Conservation (phyloP, 2,888 invertebrate genomes). For the Sphaerophoria rueppellii region DNA sequence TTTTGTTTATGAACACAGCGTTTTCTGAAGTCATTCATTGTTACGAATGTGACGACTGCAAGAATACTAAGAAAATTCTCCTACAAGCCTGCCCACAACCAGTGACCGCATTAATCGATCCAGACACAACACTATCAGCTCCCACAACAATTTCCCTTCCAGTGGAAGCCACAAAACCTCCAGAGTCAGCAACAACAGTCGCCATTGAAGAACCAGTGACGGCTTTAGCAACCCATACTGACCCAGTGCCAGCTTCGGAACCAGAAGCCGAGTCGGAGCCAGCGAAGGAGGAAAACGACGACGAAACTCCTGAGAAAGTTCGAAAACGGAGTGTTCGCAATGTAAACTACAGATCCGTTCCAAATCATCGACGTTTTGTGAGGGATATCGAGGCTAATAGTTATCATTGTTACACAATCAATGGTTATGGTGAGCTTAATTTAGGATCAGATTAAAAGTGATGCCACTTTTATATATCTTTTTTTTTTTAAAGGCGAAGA, state of each 20-base stretch:
- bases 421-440: conserved; percentile 4
- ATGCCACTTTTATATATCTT: background rate
- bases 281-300: background rate
- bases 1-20: background rate
- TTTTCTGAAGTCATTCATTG: conserved; percentile 74
- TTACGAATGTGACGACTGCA: conserved; percentile 76
- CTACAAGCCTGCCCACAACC: conserved; percentile 51
- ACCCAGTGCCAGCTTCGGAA: background rate
- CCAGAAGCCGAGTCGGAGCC: background rate
- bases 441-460: background rate
- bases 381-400: background rate
- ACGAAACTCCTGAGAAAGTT: background rate
- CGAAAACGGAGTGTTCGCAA: conserved; percentile 9
- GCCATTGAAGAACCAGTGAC: background rate
- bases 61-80: conserved; percentile 39
- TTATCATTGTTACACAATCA: conserved; percentile 31
- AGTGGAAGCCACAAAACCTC: conserved; percentile 9
- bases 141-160: conserved; percentile 7
- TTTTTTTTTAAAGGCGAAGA: conserved; percentile 1
- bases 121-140: background rate
- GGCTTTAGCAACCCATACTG: background rate
- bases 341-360: conserved; percentile 1
- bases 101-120: background rate
- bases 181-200: conserved; percentile 12
- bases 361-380: background rate